Evolutionary conservation across 2,888 invertebrate genomes (phyloP).

Genomic region (Agrochola lychnidis): DNA sequence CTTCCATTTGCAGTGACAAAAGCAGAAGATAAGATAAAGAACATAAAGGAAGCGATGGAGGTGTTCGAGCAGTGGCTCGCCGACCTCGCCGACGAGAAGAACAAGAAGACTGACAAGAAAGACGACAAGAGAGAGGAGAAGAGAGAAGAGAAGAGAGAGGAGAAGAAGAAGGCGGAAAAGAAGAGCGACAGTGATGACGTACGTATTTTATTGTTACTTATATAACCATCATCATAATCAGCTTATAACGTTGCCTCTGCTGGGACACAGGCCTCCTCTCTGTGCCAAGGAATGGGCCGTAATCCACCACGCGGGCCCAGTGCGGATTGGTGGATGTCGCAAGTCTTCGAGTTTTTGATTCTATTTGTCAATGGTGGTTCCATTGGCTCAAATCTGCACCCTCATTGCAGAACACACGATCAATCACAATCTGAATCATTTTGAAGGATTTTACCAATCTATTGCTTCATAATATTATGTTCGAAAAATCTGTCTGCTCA

Average conservation of each 20-base stretch:
- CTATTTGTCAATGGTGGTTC: too few relatives aligned
- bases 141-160: conserved; percentile 63
- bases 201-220: background rate
- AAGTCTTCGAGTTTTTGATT: background rate
- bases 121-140: conserved; percentile 74
- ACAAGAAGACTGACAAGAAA: conserved; percentile 77
- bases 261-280: background rate
- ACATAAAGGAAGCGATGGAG: conserved; percentile 92
- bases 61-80: conserved; percentile 93
- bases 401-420: too few relatives aligned
- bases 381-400: background rate
- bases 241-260: background rate
- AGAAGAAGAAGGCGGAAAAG: conserved; percentile 63
- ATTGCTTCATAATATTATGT: too few relatives aligned
- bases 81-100: conserved; percentile 81
- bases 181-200: conserved; percentile 69
- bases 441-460: too few relatives aligned
- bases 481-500: too few relatives aligned
- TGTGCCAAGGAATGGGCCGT: too few relatives aligned
- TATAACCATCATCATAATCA: conserved; percentile 9
- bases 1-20: conserved; percentile 91
- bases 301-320: background rate
- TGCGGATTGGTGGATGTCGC: background rate
- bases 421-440: too few relatives aligned
- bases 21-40: conserved; percentile 92